Evolutionary conservation across 2,888 invertebrate species (phyloP).

Genomic region (Rhopalosiphum nymphaeae): DNA sequence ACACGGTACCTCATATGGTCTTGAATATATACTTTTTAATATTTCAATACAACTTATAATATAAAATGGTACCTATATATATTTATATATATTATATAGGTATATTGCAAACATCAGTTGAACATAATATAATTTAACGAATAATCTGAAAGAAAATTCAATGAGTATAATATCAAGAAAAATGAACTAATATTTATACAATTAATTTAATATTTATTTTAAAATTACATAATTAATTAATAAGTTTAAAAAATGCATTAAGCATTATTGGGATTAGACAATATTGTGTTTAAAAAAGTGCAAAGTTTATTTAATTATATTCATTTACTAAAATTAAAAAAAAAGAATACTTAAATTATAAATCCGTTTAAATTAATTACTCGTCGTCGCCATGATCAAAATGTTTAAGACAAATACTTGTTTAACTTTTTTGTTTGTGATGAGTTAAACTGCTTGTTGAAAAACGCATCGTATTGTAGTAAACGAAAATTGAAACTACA

Average conservation of each 20-base stretch:
- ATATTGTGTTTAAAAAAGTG: neutral
- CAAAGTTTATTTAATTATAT: neutral
- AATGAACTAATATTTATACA: neutral
- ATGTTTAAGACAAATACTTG: conserved; percentile 21
- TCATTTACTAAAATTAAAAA: neutral
- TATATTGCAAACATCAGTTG: neutral
- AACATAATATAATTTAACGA: neutral
- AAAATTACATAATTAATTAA: neutral
- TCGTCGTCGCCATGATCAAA: conserved; percentile 31
- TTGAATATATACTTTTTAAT: neutral
- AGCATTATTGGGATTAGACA: neutral
- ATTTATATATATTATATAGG: neutral
- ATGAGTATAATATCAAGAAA: neutral
- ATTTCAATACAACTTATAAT: neutral
- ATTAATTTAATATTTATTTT: neutral
- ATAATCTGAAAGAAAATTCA: neutral
- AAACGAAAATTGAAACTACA: conserved; percentile 9
- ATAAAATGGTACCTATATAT: neutral
- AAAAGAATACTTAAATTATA: conserved; percentile 5
- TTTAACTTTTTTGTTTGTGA: conserved; percentile 34
- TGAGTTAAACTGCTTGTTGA: neutral
- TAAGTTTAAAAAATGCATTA: neutral
- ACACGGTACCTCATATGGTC: neutral
- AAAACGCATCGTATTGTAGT: conserved; percentile 10
- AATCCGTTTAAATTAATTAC: conserved; percentile 33